These are phyloP conservation scores for Lycia hirtaria DNA, from an alignment of 2,888 invertebrate species.

Conservation along the genomic window DNA sequence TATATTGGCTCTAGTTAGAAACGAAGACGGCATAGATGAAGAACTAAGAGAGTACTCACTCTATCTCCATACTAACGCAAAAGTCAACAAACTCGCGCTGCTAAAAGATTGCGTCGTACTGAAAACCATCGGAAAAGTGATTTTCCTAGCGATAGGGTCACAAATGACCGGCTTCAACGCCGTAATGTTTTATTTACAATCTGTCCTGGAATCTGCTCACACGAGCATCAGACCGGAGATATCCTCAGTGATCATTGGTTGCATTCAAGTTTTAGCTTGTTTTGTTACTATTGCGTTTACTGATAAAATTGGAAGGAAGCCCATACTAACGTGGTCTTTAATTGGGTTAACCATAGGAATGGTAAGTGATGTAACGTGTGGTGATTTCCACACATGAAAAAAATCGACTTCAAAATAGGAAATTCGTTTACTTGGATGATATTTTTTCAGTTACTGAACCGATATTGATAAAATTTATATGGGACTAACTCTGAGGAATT, in stretches of 20 bases:
- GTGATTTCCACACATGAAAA: too few relatives aligned
- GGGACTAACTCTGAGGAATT: too few relatives aligned
- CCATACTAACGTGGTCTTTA: constrained; percentile 7
- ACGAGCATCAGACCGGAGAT: constrained; percentile 55
- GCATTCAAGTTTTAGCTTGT: constrained; percentile 57
- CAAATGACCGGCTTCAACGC: constrained; percentile 59
- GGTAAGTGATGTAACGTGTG: too few relatives aligned
- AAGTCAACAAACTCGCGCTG: constrained; percentile 29
- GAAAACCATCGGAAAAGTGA: constrained; percentile 16
- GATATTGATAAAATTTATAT: too few relatives aligned
- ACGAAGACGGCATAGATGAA: constrained; percentile 48
- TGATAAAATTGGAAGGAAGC: constrained; percentile 51
- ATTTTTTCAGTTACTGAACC: too few relatives aligned
- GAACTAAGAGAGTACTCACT: constrained; percentile 58
- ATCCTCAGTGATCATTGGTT: constrained; percentile 59
- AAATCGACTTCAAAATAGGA: too few relatives aligned
- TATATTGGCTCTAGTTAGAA: constrained; percentile 53
- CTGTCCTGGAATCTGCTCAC: constrained; percentile 56
- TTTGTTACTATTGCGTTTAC: constrained; percentile 48
- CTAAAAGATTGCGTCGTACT: constrained; percentile 9
- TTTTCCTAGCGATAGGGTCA: constrained; percentile 9
- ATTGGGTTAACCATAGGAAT: constrained; percentile 19
- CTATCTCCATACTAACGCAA: not conserved
- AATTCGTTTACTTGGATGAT: too few relatives aligned
- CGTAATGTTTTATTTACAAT: constrained; percentile 59